phyloP scores from a whole-genome alignment of 2,797 vertebrate species.

The Parotocinclus haroldoi region DNA sequence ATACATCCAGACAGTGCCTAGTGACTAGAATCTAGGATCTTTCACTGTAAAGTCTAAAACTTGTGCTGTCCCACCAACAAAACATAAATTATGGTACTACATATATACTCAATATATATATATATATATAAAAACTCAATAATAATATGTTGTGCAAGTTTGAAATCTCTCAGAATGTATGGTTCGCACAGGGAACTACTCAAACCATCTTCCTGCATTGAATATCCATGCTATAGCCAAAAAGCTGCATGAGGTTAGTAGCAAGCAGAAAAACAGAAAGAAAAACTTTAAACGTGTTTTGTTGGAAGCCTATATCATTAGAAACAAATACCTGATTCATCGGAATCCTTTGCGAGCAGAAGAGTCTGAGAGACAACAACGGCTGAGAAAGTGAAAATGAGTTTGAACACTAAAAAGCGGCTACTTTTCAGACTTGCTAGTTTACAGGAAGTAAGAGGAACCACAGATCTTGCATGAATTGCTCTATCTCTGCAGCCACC shows the following conservation, averaged over 20 bases:
- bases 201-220: not conserved
- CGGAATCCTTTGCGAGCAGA: slow-evolving; percentile 18
- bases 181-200: not conserved
- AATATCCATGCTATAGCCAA: not conserved
- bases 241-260: slow-evolving; percentile 15
- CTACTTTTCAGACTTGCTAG: slow-evolving; percentile 61
- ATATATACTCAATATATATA: no score
- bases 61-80: no score
- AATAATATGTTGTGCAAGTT: not conserved
- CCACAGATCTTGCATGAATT: slow-evolving; percentile 68
- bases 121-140: no score
- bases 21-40: no score
- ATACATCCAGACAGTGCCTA: no score
- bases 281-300: slow-evolving; percentile 6
- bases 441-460: slow-evolving; percentile 75
- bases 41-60: no score
- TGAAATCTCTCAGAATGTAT: not conserved
- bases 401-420: slow-evolving; percentile 49
- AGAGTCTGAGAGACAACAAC: slow-evolving; percentile 15
- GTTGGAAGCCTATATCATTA: not conserved
- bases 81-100: no score
- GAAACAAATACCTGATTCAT: slow-evolving; percentile 42
- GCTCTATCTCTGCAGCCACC: slow-evolving; percentile 78
- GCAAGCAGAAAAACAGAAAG: slow-evolving; percentile 1
- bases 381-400: slow-evolving; percentile 27